Percentiles rank a stretch among this genome's conserved stretches.
Conservation (phyloP, 2,113 vertebrate genomes). For the Pipa parva region DNA sequence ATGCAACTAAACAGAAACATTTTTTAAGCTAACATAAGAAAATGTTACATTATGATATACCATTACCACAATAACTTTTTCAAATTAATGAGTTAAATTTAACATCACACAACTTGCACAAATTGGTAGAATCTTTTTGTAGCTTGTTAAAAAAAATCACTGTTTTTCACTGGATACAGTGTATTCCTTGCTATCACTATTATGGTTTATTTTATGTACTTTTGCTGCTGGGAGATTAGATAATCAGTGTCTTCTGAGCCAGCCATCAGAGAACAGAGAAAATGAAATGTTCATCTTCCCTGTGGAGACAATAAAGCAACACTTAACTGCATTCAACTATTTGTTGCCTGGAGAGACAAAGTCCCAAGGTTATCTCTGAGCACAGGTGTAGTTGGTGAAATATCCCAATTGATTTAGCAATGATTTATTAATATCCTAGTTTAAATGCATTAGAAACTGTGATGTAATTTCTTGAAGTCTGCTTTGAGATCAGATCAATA, state of each 20-base stretch:
- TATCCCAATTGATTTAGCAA: not conserved
- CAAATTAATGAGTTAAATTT: no score
- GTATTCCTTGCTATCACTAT: not conserved
- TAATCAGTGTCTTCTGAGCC: not conserved
- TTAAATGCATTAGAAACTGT: not conserved
- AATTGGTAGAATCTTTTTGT: no score
- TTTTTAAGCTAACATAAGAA: no score
- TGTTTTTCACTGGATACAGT: no score
- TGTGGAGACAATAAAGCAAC: not conserved
- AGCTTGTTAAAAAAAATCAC: no score
- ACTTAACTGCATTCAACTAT: not conserved
- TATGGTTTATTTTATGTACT: not conserved
- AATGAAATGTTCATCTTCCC: slow-evolving; percentile 7
- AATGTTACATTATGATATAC: no score
- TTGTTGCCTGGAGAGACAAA: not conserved
- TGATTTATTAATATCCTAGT: not conserved
- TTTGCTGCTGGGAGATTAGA: not conserved
- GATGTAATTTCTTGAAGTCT: not conserved
- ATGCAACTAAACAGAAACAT: no score
- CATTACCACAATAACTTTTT: no score
- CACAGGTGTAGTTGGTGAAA: not conserved
- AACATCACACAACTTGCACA: no score
- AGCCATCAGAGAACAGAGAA: not conserved
- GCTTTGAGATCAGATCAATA: no score
- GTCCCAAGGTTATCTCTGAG: not conserved